phyloP scores from a whole-genome alignment of 2,797 vertebrate species.

The Danio kyathit region DNA sequence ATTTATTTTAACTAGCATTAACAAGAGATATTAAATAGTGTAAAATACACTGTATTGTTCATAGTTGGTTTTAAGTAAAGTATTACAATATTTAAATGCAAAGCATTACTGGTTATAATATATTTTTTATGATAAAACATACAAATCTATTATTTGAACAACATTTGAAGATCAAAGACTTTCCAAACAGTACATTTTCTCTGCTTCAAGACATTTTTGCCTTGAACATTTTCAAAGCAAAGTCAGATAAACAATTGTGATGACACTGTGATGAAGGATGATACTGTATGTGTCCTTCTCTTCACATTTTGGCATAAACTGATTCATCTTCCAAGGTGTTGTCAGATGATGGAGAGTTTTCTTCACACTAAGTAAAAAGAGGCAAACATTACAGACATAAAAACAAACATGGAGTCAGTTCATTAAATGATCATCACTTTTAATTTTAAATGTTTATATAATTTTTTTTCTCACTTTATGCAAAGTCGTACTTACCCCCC shows the following conservation, averaged over 20 bases:
- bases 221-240: not conserved
- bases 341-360: not conserved
- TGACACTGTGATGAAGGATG: too few species aligned
- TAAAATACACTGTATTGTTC: too few species aligned
- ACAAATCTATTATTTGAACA: too few species aligned
- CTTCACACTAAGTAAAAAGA: not conserved
- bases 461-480: too few species aligned
- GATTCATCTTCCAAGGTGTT: constrained; percentile 51
- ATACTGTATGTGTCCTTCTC: not conserved
- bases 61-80: too few species aligned
- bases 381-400: not conserved
- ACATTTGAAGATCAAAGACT: too few species aligned
- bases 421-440: not conserved
- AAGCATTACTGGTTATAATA: too few species aligned
- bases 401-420: not conserved
- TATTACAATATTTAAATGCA: too few species aligned
- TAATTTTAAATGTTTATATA: not conserved
- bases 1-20: too few species aligned
- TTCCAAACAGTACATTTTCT: not conserved
- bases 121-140: too few species aligned
- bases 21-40: too few species aligned
- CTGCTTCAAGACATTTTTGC: not conserved
- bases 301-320: constrained; percentile 69
- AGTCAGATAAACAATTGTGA: not conserved
- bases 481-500: constrained; percentile 45